phyloP scores from a whole-genome alignment of 1,140 invertebrate genomes.

The Drosophila aff. region DNA sequence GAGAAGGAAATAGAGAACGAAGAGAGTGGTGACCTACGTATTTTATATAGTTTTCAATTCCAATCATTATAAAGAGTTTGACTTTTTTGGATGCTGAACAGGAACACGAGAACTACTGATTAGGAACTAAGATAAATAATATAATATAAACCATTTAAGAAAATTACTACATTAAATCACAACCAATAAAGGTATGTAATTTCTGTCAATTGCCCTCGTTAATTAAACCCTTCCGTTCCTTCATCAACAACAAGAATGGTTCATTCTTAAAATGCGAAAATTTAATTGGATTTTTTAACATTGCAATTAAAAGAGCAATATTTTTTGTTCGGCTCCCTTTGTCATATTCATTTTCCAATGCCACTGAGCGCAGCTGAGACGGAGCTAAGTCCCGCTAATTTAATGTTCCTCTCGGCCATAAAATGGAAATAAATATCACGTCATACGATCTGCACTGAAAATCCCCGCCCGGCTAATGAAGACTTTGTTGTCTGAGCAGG shows the following conservation, averaged over 20 bases:
- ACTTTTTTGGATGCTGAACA: neutral
- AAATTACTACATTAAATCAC: neutral
- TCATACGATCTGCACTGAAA: conserved; percentile 41
- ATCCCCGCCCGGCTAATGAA: conserved; percentile 33
- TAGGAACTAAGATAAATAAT: neutral
- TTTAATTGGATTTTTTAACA: neutral
- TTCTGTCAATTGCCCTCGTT: neutral
- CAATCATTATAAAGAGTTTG: neutral
- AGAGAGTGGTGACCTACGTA: too few species aligned
- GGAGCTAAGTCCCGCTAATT: conserved; percentile 3
- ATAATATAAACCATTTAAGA: neutral
- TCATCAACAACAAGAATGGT: too few species aligned
- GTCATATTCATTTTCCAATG: neutral
- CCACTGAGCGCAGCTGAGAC: conserved; percentile 10
- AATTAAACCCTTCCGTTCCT: neutral
- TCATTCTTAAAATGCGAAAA: neutral
- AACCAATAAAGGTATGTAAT: neutral
- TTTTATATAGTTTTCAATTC: neutral
- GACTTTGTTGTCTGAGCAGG: conserved; percentile 50
- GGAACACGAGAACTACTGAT: too few species aligned
- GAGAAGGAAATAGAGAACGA: neutral
- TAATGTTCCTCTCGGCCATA: conserved; percentile 39
- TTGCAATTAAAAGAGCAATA: neutral
- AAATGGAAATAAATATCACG: conserved; percentile 55
- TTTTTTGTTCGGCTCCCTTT: neutral